Conservation (phyloP, 1,140 invertebrate species). For the Aphelenchoides avenae region DNA sequence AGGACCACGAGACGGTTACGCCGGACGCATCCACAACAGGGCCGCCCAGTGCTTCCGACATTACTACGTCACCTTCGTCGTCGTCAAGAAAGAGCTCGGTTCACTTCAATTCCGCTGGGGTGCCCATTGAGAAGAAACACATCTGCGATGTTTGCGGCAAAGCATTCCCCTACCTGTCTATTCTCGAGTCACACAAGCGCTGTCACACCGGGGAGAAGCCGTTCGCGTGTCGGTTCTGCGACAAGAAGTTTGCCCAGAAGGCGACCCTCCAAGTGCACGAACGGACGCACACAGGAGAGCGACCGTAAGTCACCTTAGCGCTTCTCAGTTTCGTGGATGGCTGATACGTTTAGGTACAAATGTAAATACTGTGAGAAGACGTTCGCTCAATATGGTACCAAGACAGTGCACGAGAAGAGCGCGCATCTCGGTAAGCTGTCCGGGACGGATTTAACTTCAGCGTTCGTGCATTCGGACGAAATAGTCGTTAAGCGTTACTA, state of each 20-base stretch:
- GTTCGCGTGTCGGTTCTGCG: constrained; percentile 64
- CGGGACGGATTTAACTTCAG: constrained; percentile 13
- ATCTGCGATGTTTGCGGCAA: constrained; percentile 59
- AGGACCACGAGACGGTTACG: no score
- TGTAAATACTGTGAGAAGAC: constrained; percentile 59
- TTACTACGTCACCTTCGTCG: no score
- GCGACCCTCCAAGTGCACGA: constrained; percentile 68
- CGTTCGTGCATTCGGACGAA: no score
- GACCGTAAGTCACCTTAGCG: constrained; percentile 73
- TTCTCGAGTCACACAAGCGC: constrained; percentile 59
- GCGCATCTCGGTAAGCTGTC: constrained; percentile 53
- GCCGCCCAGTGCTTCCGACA: no score
- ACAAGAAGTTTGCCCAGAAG: constrained; percentile 65
- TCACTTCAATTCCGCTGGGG: no score
- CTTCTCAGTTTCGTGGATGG: neutral
- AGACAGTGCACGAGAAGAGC: constrained; percentile 58
- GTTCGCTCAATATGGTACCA: constrained; percentile 59
- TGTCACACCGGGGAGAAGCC: constrained; percentile 58
- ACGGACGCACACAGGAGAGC: constrained; percentile 76
- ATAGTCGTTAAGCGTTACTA: no score
- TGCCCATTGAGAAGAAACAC: constrained; percentile 56
- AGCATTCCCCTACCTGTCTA: constrained; percentile 59
- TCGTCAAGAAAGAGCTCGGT: no score
- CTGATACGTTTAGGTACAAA: constrained; percentile 45
- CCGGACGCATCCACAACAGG: no score